Base-by-base conservation (phyloP, 2,888 invertebrate species). In the Papilio elwesi region DNA sequence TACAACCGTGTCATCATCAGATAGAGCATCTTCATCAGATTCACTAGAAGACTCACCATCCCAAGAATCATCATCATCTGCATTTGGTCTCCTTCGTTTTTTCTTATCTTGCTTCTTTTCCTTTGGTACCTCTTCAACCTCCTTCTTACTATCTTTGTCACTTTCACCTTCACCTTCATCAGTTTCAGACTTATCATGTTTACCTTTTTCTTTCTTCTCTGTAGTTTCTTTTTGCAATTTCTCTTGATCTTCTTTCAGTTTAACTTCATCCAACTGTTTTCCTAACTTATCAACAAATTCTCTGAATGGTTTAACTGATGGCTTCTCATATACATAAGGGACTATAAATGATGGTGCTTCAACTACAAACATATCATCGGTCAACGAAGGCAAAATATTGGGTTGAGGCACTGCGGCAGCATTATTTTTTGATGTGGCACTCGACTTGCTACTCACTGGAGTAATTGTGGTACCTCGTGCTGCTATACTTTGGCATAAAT, bases 331-430 rank as follows among this genome's bases (percentile, higher is more conserved):
- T 13, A 98, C 97, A 88, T 98, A 98, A 52, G 98, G 98, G 78
- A 98, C 98, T 87, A 98, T 98, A 84, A 98, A 98, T 52, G 98
- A 98, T 11, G 98, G 98, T 47, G 98, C 98, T 91, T 98, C 98
- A 38, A 98, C 96, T 38, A 98, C 98, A 90, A 97, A 98, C 97
- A 98, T 98, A 80, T 98, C 98, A 88, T 98, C 98, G 52, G 98
- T 98, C 36, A 98, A 90, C 13, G 97, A 97, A 15, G 97, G 97
- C 81, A 98, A 88, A 77, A 97, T 93, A 73, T 87, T 92, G 57
- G 91, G 87, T 78, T 89, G 90, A 16, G 90, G 80, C 62, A 83
- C 75, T 43, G 85, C 81, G 13, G 81, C 69, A 16, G 76, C 57
- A 76, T 73, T 81, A 63, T 80, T 81, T 73, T 79, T 80, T 64